phyloP scores from a whole-genome alignment of 2,113 vertebrate species.

The Myotis brandtii region DNA sequence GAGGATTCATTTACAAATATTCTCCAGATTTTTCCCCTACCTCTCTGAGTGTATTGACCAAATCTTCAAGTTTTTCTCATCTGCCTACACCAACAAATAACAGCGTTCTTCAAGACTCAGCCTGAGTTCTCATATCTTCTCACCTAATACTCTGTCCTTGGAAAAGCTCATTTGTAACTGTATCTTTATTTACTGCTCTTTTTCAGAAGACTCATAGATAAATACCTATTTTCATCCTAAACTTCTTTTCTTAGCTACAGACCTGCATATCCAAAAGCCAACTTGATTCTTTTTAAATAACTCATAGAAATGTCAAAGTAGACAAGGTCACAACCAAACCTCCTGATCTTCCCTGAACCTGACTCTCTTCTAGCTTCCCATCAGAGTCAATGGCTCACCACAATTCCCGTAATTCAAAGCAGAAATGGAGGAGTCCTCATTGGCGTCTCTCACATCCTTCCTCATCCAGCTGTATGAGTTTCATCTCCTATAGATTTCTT shows the following conservation, averaged over 20 bases:
- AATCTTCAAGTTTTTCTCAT: not conserved
- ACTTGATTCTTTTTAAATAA: conserved; percentile 32
- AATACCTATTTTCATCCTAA: conserved; percentile 4
- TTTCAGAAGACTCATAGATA: not conserved
- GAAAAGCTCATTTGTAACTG: not conserved
- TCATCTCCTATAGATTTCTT: not conserved
- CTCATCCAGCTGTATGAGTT: not conserved
- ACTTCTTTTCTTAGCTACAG: not conserved
- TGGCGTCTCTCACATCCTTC: not conserved
- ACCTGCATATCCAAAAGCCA: not conserved
- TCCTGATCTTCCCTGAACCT: not conserved
- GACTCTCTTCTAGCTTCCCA: not conserved
- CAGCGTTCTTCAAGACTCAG: not conserved
- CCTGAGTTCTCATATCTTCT: not conserved
- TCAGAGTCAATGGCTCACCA: not conserved
- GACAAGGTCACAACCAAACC: not conserved
- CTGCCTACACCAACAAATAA: not conserved
- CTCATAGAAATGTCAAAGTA: not conserved
- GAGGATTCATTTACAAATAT: not conserved
- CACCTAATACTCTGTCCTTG: not conserved
- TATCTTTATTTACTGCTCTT: conserved; percentile 25
- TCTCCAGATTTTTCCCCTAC: not conserved
- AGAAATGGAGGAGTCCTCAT: not conserved
- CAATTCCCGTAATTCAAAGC: not conserved
- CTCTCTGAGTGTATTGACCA: not conserved